Evolutionary conservation across 37 sponge, comb jelly and placozoan genomes (phyloP).

Genomic region (Amphimedon queenslandica): DNA sequence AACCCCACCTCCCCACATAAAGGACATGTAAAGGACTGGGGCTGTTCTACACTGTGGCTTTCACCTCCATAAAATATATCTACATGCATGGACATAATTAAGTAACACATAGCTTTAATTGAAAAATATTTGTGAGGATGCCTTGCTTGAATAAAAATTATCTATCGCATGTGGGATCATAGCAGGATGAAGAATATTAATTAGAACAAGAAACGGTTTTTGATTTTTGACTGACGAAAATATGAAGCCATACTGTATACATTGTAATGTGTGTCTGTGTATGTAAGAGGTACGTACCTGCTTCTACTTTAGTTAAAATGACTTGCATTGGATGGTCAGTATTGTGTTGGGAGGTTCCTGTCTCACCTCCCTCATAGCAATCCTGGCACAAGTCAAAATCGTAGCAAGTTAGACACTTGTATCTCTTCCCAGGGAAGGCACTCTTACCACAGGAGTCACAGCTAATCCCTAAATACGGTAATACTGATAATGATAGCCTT

Average conservation of each 20-base stretch:
- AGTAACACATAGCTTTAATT: no score
- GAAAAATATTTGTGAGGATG: not conserved
- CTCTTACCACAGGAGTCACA: conserved; percentile 93
- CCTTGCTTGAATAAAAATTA: no score
- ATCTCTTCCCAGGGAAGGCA: conserved; percentile 82
- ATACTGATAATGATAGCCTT: no score
- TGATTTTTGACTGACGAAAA: no score
- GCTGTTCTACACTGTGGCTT: conserved; percentile 46
- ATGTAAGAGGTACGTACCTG: conserved; percentile 43
- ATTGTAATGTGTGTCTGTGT: no score
- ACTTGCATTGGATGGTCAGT: conserved; percentile 88
- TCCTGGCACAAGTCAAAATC: conserved; percentile 91
- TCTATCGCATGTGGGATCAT: no score
- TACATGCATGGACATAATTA: not conserved
- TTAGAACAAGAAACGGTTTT: no score
- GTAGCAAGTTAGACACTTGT: conserved; percentile 92
- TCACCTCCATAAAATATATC: conserved; percentile 80
- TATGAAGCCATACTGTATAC: no score
- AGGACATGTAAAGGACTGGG: conserved; percentile 89
- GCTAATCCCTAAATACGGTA: conserved; percentile 92
- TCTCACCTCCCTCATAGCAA: conserved; percentile 75
- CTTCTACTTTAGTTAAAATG: conserved; percentile 85
- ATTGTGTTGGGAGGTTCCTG: conserved; percentile 65
- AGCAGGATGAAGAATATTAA: no score
- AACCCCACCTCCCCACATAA: conserved; percentile 79